phyloP scores from a whole-genome alignment of 1,140 invertebrate species.

The Brachionus paranguensis region DNA sequence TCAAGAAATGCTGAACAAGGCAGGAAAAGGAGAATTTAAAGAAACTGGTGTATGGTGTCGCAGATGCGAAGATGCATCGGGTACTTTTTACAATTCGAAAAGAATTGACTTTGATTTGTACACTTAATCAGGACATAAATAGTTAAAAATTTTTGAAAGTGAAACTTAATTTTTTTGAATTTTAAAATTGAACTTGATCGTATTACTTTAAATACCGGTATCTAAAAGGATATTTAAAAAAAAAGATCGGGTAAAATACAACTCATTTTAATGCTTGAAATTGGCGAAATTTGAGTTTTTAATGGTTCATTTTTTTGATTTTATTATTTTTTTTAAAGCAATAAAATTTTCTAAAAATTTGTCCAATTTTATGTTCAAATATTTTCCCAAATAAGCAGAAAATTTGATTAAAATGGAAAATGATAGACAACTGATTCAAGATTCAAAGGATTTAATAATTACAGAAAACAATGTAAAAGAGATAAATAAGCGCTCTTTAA shows the following conservation, averaged over 20 bases:
- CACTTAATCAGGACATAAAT: slow-evolving; percentile 43
- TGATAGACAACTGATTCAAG: not conserved
- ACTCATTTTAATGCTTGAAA: not conserved
- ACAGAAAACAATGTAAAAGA: not conserved
- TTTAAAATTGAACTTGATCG: slow-evolving; percentile 1
- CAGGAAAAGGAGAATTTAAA: slow-evolving; percentile 72
- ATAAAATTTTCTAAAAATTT: not conserved
- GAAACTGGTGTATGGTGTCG: slow-evolving; percentile 75
- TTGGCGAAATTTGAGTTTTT: not conserved
- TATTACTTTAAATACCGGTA: not conserved
- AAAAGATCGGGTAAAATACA: not conserved
- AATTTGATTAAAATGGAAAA: not conserved
- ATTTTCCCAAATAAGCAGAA: not conserved
- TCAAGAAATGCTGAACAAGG: slow-evolving; percentile 79
- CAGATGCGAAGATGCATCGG: slow-evolving; percentile 66
- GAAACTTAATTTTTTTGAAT: not conserved
- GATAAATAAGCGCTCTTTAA: not conserved
- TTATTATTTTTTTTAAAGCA: not conserved
- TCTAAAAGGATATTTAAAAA: not conserved
- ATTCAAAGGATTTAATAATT: not conserved
- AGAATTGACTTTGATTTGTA: slow-evolving; percentile 90
- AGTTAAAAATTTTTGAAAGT: not conserved
- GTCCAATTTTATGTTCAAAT: not conserved
- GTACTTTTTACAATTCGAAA: slow-evolving; percentile 75
- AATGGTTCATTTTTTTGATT: not conserved